Evolutionary conservation across 2,888 invertebrate species (phyloP), one percentile per base, ranked within the genome.

Genomic region (Sipha maydis): DNA sequence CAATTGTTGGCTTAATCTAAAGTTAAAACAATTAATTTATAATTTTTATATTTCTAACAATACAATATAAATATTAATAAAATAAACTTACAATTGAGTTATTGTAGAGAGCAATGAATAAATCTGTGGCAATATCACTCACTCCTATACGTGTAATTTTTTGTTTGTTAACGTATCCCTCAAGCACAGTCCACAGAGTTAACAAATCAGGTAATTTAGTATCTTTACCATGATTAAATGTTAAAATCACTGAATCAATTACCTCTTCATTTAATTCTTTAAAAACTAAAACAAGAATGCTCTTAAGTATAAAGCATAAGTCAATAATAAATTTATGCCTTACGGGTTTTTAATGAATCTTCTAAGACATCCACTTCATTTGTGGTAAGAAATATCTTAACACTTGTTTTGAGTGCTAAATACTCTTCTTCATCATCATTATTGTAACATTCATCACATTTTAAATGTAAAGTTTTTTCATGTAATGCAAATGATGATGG

Each of bases 111-210:
- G 95, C 93, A 56, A 95, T 94, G 71, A 99, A 95, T 31, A 95
- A 94, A 0, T 94, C 94, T 48, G 96, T 96, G 90, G 97, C 97
- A n/a, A 98, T 94, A 92, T 98, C 98, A 3, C 97, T 96, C 69
- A 98, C 94, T 61, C 98, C 98, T 54, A 98, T 93, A 91, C 96
- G 95, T 28, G 93, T 93, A 8, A 97, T 94, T 92, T 94, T 94
- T 90, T 94, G 94, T 91, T 92, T 91, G 25, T 92, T 91, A 0
- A 95, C 95, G 90, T 95, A 95, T 41, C 94, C 93, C 91, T 98
- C 97, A 34, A 98, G 92, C 0, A 94, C 93, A 56, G 92, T 93
- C 97, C 98, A 98, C 84, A 97, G 93, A 21, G 94, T 93, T 91
- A 96, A 94, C 85, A 98, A 93, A 41, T 94, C 94, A 0, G 94